Base-by-base conservation (phyloP, 2,888 invertebrate species). In the Aromia moschata region DNA sequence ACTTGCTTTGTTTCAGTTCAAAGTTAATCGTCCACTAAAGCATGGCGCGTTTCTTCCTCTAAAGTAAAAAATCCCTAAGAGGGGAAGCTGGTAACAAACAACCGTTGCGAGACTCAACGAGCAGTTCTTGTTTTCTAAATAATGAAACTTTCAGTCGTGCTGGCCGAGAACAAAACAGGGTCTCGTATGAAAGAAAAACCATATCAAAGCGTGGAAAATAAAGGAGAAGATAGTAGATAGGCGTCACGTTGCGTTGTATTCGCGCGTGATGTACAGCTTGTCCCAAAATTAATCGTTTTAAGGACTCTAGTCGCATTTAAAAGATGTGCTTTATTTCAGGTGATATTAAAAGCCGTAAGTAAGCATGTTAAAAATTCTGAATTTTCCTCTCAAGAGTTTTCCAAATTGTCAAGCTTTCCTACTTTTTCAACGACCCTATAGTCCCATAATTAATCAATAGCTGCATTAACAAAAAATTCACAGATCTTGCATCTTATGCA, bases 191-290 rank as follows among this genome's bases (percentile, higher is more conserved):
- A 9, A 45, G 15, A 31, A 45, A 45, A 38, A 15, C 16, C 16
- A 31, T 25, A 45, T 45, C 16, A 31, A n/a, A 45, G 45, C 45
- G 25, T n/a, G 30, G 31, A 45, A 31, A 45, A 45, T 31, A 31
- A 45, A 30, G 31, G n/a, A 15, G 14, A 31, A 10, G 12, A 4
- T 43, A 10, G 5, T 11, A 11, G 25, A 18, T 12, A 20, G 20
- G 12, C 25, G 43, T 2, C 1, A 10, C n/a, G 25, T 18, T n/a
- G 20, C 25, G 20, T 15, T 40, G 15, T 40, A 40, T 40, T 40
- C 17, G 25, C 25, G n/a, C n/a, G n/a, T n/a, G n/a, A n/a, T n/a
- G n/a, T n/a, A n/a, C n/a, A n/a, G n/a, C n/a, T n/a, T n/a, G n/a
- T n/a, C n/a, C n/a, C n/a, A n/a, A n/a, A n/a, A n/a, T n/a, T n/a